Evolutionary conservation across 1,140 invertebrate genomes (phyloP).

Genomic region (Cydia pomonella): DNA sequence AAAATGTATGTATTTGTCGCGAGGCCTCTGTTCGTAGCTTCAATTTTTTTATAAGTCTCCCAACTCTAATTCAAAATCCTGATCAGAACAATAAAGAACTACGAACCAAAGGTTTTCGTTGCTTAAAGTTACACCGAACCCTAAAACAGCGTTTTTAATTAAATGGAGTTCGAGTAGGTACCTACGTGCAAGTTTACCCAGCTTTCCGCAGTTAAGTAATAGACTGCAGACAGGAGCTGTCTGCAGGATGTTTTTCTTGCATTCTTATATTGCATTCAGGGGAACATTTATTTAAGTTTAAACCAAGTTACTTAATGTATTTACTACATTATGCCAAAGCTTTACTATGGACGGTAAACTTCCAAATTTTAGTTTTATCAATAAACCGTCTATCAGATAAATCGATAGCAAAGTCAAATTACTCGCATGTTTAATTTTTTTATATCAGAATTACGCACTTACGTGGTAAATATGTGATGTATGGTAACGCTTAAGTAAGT

Average conservation of each 20-base stretch:
- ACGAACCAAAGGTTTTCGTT: neutral
- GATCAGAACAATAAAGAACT: neutral
- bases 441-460: no score
- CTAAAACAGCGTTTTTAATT: constrained; percentile 12
- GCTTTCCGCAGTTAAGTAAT: constrained; percentile 1
- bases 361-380: no score
- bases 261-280: neutral
- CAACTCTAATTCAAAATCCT: neutral
- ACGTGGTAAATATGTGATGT: no score
- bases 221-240: constrained; percentile 4
- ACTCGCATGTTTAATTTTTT: no score
- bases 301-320: neutral
- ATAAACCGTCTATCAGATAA: no score
- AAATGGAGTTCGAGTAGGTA: neutral
- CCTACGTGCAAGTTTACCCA: neutral
- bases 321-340: neutral
- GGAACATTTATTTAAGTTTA: neutral
- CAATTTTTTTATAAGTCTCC: neutral
- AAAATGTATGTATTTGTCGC: no score
- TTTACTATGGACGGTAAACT: no score
- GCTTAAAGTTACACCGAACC: neutral
- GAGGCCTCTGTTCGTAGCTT: neutral
- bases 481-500: no score
- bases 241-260: neutral
- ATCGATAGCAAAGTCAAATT: no score